Percentiles rank a stretch among this genome's conserved stretches.
Conservation (phyloP, 2,113 vertebrate genomes). For the Channa argus region DNA sequence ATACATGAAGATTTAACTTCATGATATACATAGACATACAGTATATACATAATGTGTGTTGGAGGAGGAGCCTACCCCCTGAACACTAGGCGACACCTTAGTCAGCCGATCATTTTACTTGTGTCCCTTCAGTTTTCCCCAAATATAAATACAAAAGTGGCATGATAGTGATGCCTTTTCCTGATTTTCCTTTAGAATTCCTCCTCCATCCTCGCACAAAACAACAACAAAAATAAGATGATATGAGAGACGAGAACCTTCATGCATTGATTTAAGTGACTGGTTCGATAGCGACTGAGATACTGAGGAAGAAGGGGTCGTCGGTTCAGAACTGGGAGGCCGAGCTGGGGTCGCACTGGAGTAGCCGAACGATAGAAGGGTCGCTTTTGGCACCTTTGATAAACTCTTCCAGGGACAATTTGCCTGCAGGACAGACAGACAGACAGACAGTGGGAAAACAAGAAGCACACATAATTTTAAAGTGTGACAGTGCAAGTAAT, state of each 20-base stretch:
- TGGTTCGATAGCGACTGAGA: conserved; percentile 68
- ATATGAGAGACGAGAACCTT: conserved; percentile 79
- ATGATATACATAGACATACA: conserved; percentile 69
- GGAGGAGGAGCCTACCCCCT: conserved; percentile 41
- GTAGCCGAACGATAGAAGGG: conserved; percentile 97
- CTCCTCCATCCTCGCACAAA: conserved; percentile 65
- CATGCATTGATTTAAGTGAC: conserved; percentile 83
- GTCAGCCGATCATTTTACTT: conserved; percentile 19
- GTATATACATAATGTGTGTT: conserved; percentile 73
- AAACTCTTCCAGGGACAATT: conserved; percentile 97
- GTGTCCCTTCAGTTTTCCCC: conserved; percentile 56
- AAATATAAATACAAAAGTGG: conserved; percentile 62
- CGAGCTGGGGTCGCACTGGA: conserved; percentile 98
- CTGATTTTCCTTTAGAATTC: conserved; percentile 50
- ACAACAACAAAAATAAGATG: conserved; percentile 52
- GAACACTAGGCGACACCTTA: conserved; percentile 53
- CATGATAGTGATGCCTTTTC: conserved; percentile 56
- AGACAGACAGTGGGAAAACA: neutral
- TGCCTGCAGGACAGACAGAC: conserved; percentile 81
- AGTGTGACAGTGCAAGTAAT: too few species aligned
- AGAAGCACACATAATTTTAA: neutral
- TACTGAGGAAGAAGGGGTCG: conserved; percentile 26
- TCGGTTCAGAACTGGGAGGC: conserved; percentile 91
- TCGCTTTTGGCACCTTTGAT: conserved; percentile 99
- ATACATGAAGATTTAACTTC: conserved; percentile 65